These are phyloP conservation scores for Trachops cirrhosus DNA, from an alignment of 2,797 vertebrate species.

Conservation along the genomic window DNA sequence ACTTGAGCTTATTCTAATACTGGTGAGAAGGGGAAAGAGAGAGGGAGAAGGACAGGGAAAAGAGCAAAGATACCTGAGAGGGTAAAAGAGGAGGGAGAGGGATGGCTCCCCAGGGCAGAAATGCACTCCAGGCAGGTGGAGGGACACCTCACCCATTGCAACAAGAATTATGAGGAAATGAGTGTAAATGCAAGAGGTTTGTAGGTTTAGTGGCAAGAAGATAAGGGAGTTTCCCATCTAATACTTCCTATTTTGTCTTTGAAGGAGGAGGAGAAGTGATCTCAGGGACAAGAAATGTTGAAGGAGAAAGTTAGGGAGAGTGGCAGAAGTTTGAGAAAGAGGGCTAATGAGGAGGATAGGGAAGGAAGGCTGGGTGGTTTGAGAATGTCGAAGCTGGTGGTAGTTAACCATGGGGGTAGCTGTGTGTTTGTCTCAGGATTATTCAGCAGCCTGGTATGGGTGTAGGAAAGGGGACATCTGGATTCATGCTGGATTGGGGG, in stretches of 20 bases:
- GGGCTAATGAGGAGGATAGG: too few species aligned
- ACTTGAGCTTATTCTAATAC: background rate
- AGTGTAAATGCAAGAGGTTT: background rate
- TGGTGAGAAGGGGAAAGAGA: background rate
- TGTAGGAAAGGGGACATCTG: background rate
- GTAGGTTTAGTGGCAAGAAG: background rate
- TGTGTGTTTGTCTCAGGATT: background rate
- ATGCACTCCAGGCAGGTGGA: background rate
- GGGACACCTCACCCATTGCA: background rate
- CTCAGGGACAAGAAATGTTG: background rate
- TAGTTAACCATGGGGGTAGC: background rate
- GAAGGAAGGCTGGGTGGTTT: background rate
- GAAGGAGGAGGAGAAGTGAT: background rate
- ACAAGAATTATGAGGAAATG: background rate
- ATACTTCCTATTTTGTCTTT: background rate
- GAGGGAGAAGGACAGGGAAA: background rate
- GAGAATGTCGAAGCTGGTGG: background rate
- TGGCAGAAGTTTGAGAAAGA: background rate
- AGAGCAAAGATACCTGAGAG: background rate
- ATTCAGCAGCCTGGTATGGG: background rate
- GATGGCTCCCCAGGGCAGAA: background rate
- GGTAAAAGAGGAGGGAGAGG: background rate
- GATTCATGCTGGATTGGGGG: background rate
- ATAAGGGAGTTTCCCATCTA: background rate
- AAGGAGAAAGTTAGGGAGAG: background rate